A percentile compares a stretch with the other conserved stretches of the same genome.
Conservation (phyloP, 2,797 vertebrate genomes). For the Anisognathus igniventris region DNA sequence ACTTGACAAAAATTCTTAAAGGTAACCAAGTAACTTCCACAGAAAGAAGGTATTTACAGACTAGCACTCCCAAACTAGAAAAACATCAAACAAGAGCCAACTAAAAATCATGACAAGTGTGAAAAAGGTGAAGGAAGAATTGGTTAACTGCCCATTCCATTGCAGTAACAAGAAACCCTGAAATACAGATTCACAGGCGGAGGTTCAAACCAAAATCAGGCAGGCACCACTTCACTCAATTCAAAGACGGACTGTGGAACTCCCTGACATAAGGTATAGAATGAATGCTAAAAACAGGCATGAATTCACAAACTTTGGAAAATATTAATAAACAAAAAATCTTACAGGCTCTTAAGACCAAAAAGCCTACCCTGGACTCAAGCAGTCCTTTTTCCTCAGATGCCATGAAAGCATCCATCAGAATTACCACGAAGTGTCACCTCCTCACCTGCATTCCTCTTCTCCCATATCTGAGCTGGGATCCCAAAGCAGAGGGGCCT, state of each 20-base stretch:
- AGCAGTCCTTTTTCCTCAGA: neutral
- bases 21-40: neutral
- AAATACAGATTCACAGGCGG: neutral
- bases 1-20: neutral
- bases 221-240: neutral
- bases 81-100: neutral
- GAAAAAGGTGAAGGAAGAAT: neutral
- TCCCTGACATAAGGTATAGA: rapidly evolving
- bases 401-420: neutral
- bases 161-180: neutral
- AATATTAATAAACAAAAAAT: neutral
- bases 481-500: neutral
- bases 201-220: neutral
- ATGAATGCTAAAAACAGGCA: rapidly evolving
- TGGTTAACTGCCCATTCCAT: too few species aligned
- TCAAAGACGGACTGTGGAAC: neutral
- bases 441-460: too few species aligned
- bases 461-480: neutral
- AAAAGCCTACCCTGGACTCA: neutral
- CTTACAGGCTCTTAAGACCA: neutral
- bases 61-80: neutral
- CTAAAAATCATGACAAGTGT: neutral
- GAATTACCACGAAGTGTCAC: neutral
- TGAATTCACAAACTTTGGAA: neutral
- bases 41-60: neutral